A percentile compares a stretch with the other conserved stretches of the same genome.
phyloP scores from a whole-genome alignment of 1,140 invertebrate species.

The Brachystomella parvula region DNA sequence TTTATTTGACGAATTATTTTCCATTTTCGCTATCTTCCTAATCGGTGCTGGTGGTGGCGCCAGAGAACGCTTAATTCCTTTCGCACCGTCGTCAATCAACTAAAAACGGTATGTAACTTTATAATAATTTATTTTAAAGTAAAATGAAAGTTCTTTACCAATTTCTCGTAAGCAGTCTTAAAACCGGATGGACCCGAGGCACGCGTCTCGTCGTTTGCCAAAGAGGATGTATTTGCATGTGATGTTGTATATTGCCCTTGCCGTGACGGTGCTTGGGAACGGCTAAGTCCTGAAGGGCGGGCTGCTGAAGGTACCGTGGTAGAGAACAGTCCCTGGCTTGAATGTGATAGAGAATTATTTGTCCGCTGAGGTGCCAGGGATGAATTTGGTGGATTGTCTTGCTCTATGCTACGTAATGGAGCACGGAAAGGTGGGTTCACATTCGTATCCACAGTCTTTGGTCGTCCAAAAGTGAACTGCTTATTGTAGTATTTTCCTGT shows the following conservation, averaged over 20 bases:
- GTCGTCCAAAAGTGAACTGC: too few relatives aligned
- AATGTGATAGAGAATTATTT: too few relatives aligned
- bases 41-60: background rate
- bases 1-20: background rate
- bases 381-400: background rate
- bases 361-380: background rate
- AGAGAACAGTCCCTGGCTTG: too few relatives aligned
- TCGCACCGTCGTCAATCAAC: constrained; percentile 26
- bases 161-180: constrained; percentile 17
- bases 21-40: constrained; percentile 10
- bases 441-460: too few relatives aligned
- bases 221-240: too few relatives aligned
- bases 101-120: constrained; percentile 5
- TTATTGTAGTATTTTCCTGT: too few relatives aligned
- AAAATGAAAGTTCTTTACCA: constrained; percentile 6
- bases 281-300: too few relatives aligned
- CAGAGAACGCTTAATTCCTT: constrained; percentile 32
- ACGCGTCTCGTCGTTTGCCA: background rate
- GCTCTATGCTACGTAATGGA: background rate
- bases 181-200: background rate
- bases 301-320: too few relatives aligned
- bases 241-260: too few relatives aligned
- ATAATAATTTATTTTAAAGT: constrained; percentile 6
- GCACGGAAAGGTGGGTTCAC: background rate
- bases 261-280: too few relatives aligned